Evolutionary conservation across 2,113 vertebrate species (phyloP).

Genomic region (Corynorhinus townsendii): DNA sequence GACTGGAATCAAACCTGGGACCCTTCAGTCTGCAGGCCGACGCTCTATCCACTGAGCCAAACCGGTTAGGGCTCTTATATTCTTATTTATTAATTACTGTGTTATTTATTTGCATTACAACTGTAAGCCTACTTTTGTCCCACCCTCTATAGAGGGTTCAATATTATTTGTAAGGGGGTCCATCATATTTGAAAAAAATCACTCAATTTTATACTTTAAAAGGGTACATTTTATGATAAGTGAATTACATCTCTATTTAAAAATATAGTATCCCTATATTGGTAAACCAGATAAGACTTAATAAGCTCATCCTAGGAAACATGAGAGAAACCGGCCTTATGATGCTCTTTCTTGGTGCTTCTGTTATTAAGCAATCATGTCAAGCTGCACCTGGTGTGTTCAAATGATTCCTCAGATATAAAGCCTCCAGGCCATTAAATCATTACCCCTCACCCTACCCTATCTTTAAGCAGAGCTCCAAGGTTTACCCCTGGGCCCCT

Average conservation of each 20-base stretch:
- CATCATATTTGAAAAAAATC: background rate
- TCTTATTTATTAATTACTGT: background rate
- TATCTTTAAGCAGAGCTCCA: background rate
- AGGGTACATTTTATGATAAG: background rate
- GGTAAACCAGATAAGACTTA: background rate
- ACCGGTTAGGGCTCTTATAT: background rate
- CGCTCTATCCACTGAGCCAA: no score
- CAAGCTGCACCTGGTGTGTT: background rate
- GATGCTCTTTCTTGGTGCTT: background rate
- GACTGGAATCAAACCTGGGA: no score
- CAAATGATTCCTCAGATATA: background rate
- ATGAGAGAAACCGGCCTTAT: background rate
- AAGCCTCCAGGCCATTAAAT: background rate
- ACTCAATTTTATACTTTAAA: background rate
- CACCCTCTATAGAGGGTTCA: background rate
- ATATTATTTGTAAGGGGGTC: background rate
- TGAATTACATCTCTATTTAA: background rate
- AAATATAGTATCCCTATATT: background rate
- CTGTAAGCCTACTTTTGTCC: background rate
- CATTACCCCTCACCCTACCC: accelerated
- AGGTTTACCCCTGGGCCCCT: background rate
- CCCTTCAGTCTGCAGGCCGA: no score
- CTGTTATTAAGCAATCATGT: background rate
- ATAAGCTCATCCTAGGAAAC: background rate
- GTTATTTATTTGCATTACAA: background rate